Percentiles rank a stretch among this genome's conserved stretches.
Evolutionary conservation across 2,113 vertebrate genomes (phyloP).

Genomic region (Dromaius novaehollandiae): DNA sequence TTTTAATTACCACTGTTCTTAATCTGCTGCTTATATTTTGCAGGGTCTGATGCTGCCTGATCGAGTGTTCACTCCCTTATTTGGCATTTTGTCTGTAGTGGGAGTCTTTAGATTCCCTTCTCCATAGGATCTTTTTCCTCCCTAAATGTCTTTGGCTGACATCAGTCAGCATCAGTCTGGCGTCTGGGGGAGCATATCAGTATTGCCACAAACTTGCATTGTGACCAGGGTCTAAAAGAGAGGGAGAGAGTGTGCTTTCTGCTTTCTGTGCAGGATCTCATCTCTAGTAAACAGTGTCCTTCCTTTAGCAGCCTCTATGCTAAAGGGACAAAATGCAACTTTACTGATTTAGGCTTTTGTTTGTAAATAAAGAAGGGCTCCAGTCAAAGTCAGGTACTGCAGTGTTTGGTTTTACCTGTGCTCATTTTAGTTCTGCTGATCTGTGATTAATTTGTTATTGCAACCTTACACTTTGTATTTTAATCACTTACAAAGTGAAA

Average conservation of each 20-base stretch:
- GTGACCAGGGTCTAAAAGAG: not conserved
- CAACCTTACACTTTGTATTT: not conserved
- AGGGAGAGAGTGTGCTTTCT: not conserved
- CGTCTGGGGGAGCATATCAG: not conserved
- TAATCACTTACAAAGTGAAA: not conserved
- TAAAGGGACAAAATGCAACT: not conserved
- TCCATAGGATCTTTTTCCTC: not conserved
- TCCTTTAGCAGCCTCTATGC: not conserved
- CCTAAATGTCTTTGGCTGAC: not conserved
- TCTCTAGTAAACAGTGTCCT: not conserved
- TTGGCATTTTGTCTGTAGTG: not conserved
- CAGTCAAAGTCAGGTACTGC: not conserved
- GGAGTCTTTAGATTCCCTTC: not conserved
- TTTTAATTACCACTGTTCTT: not conserved
- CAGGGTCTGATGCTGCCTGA: not conserved
- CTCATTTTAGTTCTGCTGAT: not conserved
- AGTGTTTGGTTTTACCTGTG: not conserved
- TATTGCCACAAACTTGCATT: not conserved
- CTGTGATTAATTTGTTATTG: not conserved
- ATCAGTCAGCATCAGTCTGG: not conserved
- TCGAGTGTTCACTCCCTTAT: rapidly evolving
- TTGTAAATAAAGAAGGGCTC: not conserved
- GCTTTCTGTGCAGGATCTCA: not conserved
- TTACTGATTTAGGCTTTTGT: not conserved
- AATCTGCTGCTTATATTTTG: not conserved